Evolutionary conservation across 2,797 vertebrate genomes (phyloP), one percentile per base, ranked within the genome.

Genomic region (Perodicticus potto): DNA sequence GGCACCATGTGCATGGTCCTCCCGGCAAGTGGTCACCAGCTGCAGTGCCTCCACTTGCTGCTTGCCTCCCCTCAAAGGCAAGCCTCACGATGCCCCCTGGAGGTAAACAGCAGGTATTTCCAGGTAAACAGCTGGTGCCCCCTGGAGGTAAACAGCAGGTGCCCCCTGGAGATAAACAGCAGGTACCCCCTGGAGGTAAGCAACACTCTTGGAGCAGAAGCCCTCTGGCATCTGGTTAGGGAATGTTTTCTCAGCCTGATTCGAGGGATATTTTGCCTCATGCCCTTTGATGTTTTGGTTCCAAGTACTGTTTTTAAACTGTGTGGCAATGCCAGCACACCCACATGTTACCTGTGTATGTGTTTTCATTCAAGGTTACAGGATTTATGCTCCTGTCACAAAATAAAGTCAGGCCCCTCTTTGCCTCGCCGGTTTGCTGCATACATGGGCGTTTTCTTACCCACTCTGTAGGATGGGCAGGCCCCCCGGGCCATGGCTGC

Each of bases 231-330:
- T 85, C 59, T 49, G 53, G 16, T n/a, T 6, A 0, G 45, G 22
- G 23, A 34, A 11, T 70, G 49, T 67, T 82, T 76, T 73, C 43
- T 76, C 1, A 13, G n/a, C 11, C 37, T 16, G 14, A 29, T 22
- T 86, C 10, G 86, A 25, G 37, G 67, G 61, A 10, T 34, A 0
- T 76, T 53, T 80, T 61, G 76, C 14, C 23, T 90, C 13, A 1
- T 12, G 13, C 20, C 20, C 34, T 78, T 76, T 45, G 22, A 70
- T n/a, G 32, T 72, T 90, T 49, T n/a, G 40, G 80, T 86, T 80
- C 70, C 27, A 29, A 61, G 29, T 19, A 59, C 40, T 77, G 9
- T 61, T 93, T 87, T 81, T 72, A 85, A 94, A 67, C 27, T 22
- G 40, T 25, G n/a, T 63, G 65, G 45, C 6, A 40, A 19, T 27